A percentile compares a stretch with the other conserved stretches of the same genome.
Evolutionary conservation across 2,113 vertebrate species (phyloP).

Genomic region (Manacus vitellinus): DNA sequence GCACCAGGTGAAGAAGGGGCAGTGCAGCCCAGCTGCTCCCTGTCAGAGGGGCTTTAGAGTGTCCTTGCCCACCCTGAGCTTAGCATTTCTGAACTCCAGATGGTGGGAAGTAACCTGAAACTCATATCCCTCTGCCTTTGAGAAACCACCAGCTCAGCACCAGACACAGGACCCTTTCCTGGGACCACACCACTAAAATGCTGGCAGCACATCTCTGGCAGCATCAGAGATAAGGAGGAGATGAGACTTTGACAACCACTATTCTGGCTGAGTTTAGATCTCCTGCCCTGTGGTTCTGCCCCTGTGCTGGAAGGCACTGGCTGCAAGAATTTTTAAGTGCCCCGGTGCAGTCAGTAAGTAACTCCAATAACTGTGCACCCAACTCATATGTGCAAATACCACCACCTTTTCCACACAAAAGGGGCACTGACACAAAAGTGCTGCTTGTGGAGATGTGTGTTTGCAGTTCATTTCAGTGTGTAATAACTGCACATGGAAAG

Average conservation of each 20-base stretch:
- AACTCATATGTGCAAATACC: not conserved
- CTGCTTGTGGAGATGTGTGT: not conserved
- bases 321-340: not conserved
- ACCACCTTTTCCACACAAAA: not conserved
- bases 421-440: not conserved
- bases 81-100: not conserved
- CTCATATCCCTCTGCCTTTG: not conserved
- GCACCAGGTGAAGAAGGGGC: not conserved
- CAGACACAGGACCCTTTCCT: not conserved
- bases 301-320: not conserved
- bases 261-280: not conserved
- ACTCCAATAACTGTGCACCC: not conserved
- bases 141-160: not conserved
- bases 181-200: not conserved
- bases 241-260: not conserved
- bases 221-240: not conserved
- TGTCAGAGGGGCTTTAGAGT: not conserved
- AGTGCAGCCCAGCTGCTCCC: not conserved
- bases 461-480: not conserved
- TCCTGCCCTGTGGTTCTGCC: not conserved
- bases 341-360: not conserved
- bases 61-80: not conserved
- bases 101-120: conserved; percentile 40
- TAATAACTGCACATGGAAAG: not conserved
- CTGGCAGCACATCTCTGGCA: not conserved